A percentile compares a stretch with the other conserved stretches of the same genome.
Conservation (phyloP, 2,797 vertebrate species). For the Bradypodion ventrale region DNA sequence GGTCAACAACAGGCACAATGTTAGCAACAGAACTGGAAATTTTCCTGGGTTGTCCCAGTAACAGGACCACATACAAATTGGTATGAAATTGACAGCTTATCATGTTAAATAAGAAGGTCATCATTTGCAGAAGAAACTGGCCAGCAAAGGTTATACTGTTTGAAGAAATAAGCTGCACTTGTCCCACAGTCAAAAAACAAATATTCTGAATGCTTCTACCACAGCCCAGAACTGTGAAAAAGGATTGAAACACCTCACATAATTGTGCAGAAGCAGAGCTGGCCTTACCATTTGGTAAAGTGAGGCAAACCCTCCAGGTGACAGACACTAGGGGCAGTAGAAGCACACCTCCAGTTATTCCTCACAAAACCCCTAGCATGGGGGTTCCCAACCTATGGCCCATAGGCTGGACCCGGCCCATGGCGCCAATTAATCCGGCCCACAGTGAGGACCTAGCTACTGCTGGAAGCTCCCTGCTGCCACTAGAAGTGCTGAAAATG, state of each 20-base stretch:
- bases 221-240: not conserved
- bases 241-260: not conserved
- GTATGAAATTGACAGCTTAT: not conserved
- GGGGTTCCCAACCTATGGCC: too few relatives aligned
- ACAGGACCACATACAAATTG: not conserved
- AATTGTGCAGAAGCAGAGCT: not conserved
- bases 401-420: too few relatives aligned
- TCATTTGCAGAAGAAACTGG: not conserved
- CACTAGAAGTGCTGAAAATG: too few relatives aligned
- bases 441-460: too few relatives aligned
- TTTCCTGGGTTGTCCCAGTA: not conserved
- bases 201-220: not conserved
- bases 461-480: too few relatives aligned
- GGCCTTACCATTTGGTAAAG: not conserved
- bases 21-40: not conserved
- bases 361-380: too few relatives aligned
- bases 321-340: not conserved
- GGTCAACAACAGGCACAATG: slow-evolving; percentile 23
- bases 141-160: not conserved
- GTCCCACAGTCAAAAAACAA: not conserved
- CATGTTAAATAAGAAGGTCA: not conserved
- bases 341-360: too few relatives aligned
- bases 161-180: not conserved
- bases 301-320: not conserved
- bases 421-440: too few relatives aligned